Evolutionary conservation across 2,888 invertebrate species (phyloP).

Genomic region (Pecten maximus): DNA sequence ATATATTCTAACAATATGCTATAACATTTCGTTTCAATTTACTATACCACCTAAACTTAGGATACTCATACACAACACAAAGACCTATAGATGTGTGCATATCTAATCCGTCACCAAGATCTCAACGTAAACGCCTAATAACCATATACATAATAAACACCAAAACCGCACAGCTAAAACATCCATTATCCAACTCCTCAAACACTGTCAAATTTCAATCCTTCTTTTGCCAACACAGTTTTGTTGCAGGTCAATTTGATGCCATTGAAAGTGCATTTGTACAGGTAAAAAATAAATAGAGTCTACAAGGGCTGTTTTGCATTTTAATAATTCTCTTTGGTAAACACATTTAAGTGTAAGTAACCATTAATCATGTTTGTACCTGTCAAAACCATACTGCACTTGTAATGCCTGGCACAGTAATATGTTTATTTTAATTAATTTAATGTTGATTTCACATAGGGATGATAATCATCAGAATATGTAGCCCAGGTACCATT

Average conservation of each 20-base stretch:
- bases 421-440: not conserved
- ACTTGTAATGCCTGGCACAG: not conserved
- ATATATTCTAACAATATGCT: not conserved
- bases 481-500: too few species aligned
- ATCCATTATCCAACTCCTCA: not conserved
- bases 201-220: conserved; percentile 10
- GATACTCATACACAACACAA: not conserved
- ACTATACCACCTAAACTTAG: not conserved
- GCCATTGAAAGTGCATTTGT: conserved; percentile 8
- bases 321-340: not conserved
- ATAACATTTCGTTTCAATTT: not conserved
- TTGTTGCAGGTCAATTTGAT: not conserved
- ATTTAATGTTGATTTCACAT: not conserved
- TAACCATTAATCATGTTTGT: not conserved
- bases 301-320: not conserved
- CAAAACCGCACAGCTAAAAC: not conserved
- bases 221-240: not conserved
- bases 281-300: not conserved
- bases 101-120: not conserved
- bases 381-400: not conserved
- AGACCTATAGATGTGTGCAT: not conserved
- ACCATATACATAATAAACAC: not conserved
- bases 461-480: too few species aligned
- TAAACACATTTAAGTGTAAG: not conserved
- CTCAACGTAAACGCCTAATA: not conserved